These are phyloP conservation scores for Hoplias malabaricus DNA, from an alignment of 2,113 vertebrate genomes.

Conservation along the genomic window DNA sequence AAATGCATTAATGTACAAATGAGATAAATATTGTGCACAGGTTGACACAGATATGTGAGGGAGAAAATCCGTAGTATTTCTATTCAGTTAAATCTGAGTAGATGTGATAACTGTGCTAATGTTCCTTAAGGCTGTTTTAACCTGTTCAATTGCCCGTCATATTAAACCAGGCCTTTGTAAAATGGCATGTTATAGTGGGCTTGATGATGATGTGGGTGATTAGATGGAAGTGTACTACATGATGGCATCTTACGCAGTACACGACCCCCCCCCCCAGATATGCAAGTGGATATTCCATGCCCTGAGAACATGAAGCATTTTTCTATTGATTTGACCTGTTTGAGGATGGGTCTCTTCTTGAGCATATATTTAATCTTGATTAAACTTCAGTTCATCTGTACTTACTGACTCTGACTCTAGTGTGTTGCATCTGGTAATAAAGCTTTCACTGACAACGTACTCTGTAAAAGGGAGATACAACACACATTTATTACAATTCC, in stretches of 20 bases:
- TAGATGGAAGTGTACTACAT: slow-evolving; percentile 61
- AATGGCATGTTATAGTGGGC: slow-evolving; percentile 67
- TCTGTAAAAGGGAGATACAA: too few species aligned
- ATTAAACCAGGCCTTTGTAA: slow-evolving; percentile 58
- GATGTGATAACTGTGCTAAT: neutral
- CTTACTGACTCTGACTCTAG: slow-evolving; percentile 40
- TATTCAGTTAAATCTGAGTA: slow-evolving; percentile 20
- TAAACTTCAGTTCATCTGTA: slow-evolving; percentile 83
- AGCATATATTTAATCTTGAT: slow-evolving; percentile 93
- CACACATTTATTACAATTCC: too few species aligned
- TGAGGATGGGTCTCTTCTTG: slow-evolving; percentile 71
- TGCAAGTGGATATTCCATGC: slow-evolving; percentile 52
- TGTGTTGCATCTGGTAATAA: slow-evolving; percentile 4
- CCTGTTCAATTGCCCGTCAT: neutral
- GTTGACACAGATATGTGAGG: neutral
- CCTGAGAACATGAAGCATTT: slow-evolving; percentile 63
- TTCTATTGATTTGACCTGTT: slow-evolving; percentile 85
- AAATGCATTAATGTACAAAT: slow-evolving; percentile 1
- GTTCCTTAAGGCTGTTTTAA: neutral
- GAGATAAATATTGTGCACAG: neutral
- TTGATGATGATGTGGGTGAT: slow-evolving; percentile 58
- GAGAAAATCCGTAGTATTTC: neutral
- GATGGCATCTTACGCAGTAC: slow-evolving; percentile 60
- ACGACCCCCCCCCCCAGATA: too few species aligned
- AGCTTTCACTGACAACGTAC: too few species aligned